Conservation (phyloP, 2,888 invertebrate genomes). For the Caenorhabditis sinica region DNA sequence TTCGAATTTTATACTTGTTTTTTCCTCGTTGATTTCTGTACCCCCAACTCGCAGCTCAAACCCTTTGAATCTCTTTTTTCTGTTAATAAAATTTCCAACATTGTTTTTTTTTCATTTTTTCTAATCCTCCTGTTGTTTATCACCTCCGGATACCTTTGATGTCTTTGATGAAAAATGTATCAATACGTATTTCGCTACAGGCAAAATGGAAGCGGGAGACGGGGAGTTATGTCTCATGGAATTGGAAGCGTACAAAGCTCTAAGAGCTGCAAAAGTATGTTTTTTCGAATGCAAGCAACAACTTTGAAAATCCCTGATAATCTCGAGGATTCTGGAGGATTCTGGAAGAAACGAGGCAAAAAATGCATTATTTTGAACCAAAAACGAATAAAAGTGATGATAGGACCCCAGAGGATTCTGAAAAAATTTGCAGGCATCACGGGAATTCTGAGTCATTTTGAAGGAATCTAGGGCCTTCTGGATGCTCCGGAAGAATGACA, state of each 20-base stretch:
- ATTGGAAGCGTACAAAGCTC: neutral
- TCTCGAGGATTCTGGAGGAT: too few relatives aligned
- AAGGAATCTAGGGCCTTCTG: too few relatives aligned
- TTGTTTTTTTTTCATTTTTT: too few relatives aligned
- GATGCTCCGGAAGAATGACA: too few relatives aligned
- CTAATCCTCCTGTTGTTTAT: neutral
- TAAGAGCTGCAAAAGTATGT: slow-evolving; percentile 18
- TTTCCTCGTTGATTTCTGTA: neutral
- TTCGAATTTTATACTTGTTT: neutral
- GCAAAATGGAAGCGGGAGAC: neutral
- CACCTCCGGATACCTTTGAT: neutral
- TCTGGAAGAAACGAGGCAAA: too few relatives aligned
- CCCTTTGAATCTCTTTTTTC: neutral
- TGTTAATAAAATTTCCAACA: slow-evolving; percentile 16
- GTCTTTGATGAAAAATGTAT: neutral
- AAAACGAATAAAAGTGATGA: too few relatives aligned
- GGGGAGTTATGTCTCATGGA: neutral
- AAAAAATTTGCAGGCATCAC: too few relatives aligned
- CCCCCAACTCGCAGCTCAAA: neutral
- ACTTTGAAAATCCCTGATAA: too few relatives aligned
- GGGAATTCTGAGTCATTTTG: too few relatives aligned
- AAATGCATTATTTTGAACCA: too few relatives aligned
- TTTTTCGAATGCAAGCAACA: neutral
- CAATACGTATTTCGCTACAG: neutral
- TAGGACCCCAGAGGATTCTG: too few relatives aligned